These are phyloP conservation scores for Sphenodon punctatus DNA, from an alignment of 2,797 vertebrate species.

Conservation along the genomic window DNA sequence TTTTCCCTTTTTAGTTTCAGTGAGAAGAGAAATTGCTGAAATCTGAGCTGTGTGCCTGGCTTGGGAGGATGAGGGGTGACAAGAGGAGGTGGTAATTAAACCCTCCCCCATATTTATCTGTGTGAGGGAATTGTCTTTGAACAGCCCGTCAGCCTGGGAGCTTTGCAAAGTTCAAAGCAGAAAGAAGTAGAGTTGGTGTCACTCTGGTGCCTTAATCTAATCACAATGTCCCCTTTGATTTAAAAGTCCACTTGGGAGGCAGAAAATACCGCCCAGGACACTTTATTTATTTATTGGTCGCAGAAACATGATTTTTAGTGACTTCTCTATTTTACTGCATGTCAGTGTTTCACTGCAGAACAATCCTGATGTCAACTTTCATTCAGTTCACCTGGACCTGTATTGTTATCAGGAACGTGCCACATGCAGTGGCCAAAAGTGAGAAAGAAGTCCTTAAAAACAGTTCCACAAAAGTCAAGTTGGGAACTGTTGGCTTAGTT, in stretches of 20 bases:
- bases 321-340: background rate
- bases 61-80: constrained; percentile 58
- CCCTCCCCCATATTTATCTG: constrained; percentile 66
- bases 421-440: background rate
- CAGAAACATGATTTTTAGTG: background rate
- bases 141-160: constrained; percentile 61
- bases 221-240: constrained; percentile 61
- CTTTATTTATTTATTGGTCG: background rate
- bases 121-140: constrained; percentile 71
- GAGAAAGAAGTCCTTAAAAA: background rate
- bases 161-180: constrained; percentile 67
- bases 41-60: constrained; percentile 58
- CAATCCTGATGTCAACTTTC: background rate
- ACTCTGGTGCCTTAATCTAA: constrained; percentile 65
- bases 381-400: background rate
- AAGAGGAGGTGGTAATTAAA: constrained; percentile 70
- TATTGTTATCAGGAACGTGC: background rate
- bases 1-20: constrained; percentile 42
- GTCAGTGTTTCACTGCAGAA: background rate
- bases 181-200: constrained; percentile 57
- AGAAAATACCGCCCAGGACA: constrained; percentile 15
- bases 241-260: constrained; percentile 60
- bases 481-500: background rate
- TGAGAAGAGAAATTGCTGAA: constrained; percentile 63
- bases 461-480: background rate